Evolutionary conservation across 2,113 vertebrate genomes (phyloP).

Genomic region (Lethenteron camtschaticum): DNA sequence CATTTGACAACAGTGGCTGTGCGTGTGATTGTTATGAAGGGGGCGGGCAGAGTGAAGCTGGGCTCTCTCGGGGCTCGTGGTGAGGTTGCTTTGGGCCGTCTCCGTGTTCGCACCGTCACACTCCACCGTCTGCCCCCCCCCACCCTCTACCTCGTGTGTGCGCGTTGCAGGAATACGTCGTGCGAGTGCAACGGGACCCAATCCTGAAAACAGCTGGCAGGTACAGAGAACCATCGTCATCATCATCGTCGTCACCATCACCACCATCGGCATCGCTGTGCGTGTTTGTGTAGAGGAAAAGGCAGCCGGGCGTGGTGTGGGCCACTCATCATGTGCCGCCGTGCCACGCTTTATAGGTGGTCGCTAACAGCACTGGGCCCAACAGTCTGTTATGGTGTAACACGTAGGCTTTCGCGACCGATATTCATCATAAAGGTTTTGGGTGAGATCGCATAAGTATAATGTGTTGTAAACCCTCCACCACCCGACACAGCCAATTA

Average conservation of each 20-base stretch:
- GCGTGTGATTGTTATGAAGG: constrained; percentile 16
- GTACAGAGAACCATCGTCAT: constrained; percentile 23
- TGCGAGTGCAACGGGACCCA: constrained; percentile 79
- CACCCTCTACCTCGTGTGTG: no score
- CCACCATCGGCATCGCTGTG: background rate
- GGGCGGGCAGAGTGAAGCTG: background rate
- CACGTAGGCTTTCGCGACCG: no score
- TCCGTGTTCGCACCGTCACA: no score
- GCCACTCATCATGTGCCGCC: constrained; percentile 13
- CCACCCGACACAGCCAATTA: no score
- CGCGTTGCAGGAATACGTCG: constrained; percentile 64
- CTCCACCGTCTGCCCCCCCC: no score
- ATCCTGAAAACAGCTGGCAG: constrained; percentile 82
- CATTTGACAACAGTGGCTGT: constrained; percentile 12
- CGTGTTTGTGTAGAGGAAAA: constrained; percentile 5
- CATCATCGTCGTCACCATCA: no score
- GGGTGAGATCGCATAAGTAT: no score
- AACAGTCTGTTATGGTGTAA: no score
- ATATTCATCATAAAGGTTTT: no score
- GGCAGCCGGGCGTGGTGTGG: constrained; percentile 6
- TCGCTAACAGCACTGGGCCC: no score
- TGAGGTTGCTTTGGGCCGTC: background rate
- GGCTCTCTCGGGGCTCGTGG: background rate
- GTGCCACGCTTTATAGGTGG: constrained; percentile 7
- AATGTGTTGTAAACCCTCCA: no score